Evolutionary conservation across 2,888 invertebrate genomes (phyloP).

Genomic region (Oegoconia quadripuncta): DNA sequence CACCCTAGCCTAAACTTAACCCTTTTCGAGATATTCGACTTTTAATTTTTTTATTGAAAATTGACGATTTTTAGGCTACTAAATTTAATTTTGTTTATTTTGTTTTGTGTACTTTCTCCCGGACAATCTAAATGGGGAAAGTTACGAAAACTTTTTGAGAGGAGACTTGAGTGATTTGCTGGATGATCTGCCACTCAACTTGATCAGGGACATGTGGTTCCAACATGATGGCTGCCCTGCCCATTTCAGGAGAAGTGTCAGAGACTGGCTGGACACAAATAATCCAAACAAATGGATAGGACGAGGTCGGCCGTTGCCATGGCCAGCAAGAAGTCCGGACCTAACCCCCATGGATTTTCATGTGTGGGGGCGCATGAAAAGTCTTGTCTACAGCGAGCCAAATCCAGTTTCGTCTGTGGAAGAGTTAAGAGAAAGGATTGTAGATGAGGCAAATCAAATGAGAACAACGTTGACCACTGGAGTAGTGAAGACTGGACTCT

Average conservation of each 20-base stretch:
- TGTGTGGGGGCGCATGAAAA: constrained; percentile 23
- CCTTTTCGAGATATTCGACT: too few species aligned
- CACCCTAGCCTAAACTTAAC: too few species aligned
- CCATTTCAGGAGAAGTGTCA: constrained; percentile 22
- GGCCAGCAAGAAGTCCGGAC: too few species aligned
- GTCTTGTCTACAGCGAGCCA: constrained; percentile 18
- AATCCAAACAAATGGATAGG: constrained; percentile 18
- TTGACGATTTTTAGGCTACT: too few species aligned
- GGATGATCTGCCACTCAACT: constrained; percentile 17
- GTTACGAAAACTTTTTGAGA: background rate
- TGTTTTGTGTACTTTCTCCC: constrained; percentile 2
- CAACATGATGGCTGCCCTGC: too few species aligned
- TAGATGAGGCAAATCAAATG: constrained; percentile 15
- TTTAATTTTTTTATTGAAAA: too few species aligned
- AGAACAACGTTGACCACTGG: constrained; percentile 11
- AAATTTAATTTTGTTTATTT: too few species aligned
- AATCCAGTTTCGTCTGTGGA: constrained; percentile 17
- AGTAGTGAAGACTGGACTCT: constrained; percentile 12
- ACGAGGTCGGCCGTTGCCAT: constrained; percentile 13
- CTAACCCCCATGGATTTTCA: constrained; percentile 22
- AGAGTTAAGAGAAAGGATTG: constrained; percentile 16
- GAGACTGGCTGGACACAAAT: constrained; percentile 21
- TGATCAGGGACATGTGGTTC: constrained; percentile 21
- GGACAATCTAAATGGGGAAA: background rate
- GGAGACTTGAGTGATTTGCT: constrained; percentile 9